Base-by-base conservation (phyloP, 2,113 vertebrate genomes). In the Passer montanus region DNA sequence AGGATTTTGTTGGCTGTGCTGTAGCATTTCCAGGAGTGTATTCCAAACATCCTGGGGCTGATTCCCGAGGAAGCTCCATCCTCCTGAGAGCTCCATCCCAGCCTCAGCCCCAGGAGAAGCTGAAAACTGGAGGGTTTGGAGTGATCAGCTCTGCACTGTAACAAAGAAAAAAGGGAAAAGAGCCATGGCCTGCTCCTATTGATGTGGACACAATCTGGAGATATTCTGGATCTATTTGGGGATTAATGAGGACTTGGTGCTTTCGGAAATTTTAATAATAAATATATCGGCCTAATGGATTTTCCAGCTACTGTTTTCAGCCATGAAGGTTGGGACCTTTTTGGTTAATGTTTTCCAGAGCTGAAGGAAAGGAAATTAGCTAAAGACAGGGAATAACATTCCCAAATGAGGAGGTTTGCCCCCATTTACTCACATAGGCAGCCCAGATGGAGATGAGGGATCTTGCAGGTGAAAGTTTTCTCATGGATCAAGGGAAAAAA, bases 271-370 rank as follows among this genome's bases (percentile, higher is more conserved):
- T 92, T 90, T 74, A 84, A 59, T 88, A 77, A 86, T 31, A 90
- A 94, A 74, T 88, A 19, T 58, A 26, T 50, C 12, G 6, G 39
- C 28, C 35, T 83, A 63, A 86, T 95, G 88, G 79, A 70, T 95
- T 96, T 96, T 93, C 87, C 90, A 93, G 90, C 85, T 96, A 74
- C 79, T 55, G 64, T 90, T 86, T 86, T 70, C 85, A 92, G 85
- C 75, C 56, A 8, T 47, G 52, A 87, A 77, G 26, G 19, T 15
- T 70, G 82, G 83, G 80, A 82, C 7, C 12, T 86, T 87, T 86
- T 39, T 74, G 52, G 33, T n/a, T 94, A 85, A 95, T 93, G 59
- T 52, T 82, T 96, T 90, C 88, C 90, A 90, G 91, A 90, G 70
- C 62, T 50, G n/a, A 60, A 59, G 59, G 70, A 75, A 79, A 69